Evolutionary conservation across 2,888 invertebrate species (phyloP), one percentile per base, ranked within the genome.

Genomic region (Linyphia triangularis): DNA sequence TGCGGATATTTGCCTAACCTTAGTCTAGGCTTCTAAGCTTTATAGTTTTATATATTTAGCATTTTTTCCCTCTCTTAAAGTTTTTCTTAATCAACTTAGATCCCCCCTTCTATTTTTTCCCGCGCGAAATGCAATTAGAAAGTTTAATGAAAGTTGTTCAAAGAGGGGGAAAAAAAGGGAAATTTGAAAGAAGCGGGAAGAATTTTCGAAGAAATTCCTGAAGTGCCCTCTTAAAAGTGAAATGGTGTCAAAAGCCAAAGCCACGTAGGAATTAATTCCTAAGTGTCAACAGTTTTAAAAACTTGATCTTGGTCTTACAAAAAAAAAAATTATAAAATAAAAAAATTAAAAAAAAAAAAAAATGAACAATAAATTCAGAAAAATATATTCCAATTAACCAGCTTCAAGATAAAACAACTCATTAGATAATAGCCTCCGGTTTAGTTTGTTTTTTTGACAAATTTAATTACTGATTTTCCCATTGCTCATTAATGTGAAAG

Each of bases 191-290:
- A 57, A 26, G 26, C 16, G 22, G 22, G 73, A 28, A 9, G 57
- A 43, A 73, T n/a, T n/a, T 37, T 16, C n/a, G 37, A 19, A n/a
- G 61, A 59, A 85, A 77, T 77, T 85, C 84, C 26, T 65, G 9
- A 65, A 83, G 73, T 59, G 26, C 84, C n/a, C 84, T 73, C 73
- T 77, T 81, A 30, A 85, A 85, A 75, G 67, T 75, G 69, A 85
- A 75, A 67, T 67, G 84, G 33, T 75, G 75, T 59, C 57, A 40
- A 59, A 37, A 65, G 28, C 73, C 57, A 33, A 19, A 73, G 67
- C 33, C 69, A 22, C 59, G 37, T 51, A 67, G 57, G 65, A 67
- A 26, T 37, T 43, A 30, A 24, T 22, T 28, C 57, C 57, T 7
- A 85, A 85, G 65, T 85, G 84, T 85, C 84, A 77, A 84, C 84